Base-by-base conservation (phyloP, 1,140 invertebrate species). In the Lasaia peninsularis region DNA sequence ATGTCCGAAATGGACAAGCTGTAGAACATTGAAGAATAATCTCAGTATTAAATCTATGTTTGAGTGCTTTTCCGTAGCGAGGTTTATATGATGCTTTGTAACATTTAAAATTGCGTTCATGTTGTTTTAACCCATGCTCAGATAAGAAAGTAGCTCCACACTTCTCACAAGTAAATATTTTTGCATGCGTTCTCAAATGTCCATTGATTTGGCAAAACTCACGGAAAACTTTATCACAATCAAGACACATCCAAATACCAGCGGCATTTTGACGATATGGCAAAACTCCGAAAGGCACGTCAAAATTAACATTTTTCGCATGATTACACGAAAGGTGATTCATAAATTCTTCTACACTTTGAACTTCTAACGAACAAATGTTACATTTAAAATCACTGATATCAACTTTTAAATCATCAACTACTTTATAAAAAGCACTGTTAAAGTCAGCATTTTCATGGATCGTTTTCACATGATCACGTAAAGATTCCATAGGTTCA, bases 11-110 rank as follows among this genome's bases (percentile, higher is more conserved):
- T 3, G 84, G 84, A 35, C 72, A 75, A 12, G 82, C 84, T 0
- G 84, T 87, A 0, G 84, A 87, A 71, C 79, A 87, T 59, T 86
- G 75, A 0, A 87, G 58, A 53, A 88, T 88, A 6, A 88, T 88
- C 56, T 88, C 82, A 2, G 84, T 84, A 55, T 88, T 88, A 21
- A 72, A 82, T 21, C 74, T 67, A 55, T 86, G 71, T 65, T 85
- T 84, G 9, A 85, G 58, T 0, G 80, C 70, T 62, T 84, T 84
- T 2, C 84, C 81, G 34, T 78, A 87, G 12, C 84, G 67, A 10
- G 84, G 84, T 60, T 85, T 87, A 51, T 87, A 87, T 0, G 80
- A 75, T 0, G 75, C 69, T 14, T 82, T 85, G 44, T 81, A 84
- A 50, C 84, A 87, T 66, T 79, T 80, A 33, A 87, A 85, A 51